Conservation (phyloP, 2,113 vertebrate genomes). For the Heterochromis multidens region DNA sequence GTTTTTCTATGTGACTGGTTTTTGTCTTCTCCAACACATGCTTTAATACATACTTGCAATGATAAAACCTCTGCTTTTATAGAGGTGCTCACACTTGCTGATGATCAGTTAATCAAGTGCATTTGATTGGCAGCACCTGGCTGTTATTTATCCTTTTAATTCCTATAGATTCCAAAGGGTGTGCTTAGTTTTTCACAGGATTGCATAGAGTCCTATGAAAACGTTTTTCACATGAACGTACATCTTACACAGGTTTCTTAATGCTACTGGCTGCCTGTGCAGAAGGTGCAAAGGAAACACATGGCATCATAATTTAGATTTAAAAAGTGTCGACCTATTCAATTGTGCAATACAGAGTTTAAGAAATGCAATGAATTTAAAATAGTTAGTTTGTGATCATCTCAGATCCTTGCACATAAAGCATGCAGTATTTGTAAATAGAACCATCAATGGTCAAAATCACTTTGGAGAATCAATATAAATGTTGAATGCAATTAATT, state of each 20-base stretch:
- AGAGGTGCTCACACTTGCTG: not conserved
- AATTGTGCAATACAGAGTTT: not conserved
- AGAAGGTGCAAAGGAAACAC: no score
- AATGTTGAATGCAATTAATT: no score
- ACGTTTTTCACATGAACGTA: not conserved
- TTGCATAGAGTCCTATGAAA: not conserved
- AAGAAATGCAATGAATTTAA: not conserved
- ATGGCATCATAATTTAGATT: not conserved
- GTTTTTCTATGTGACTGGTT: not conserved
- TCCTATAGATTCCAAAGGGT: not conserved
- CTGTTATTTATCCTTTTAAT: not conserved
- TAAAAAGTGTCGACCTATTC: not conserved
- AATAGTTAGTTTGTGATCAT: not conserved
- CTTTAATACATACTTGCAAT: not conserved
- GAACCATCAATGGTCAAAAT: not conserved
- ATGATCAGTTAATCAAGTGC: not conserved
- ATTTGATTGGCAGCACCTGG: not conserved
- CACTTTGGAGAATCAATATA: no score
- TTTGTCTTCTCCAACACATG: not conserved
- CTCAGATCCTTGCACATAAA: not conserved
- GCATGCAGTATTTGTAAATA: not conserved
- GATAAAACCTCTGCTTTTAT: not conserved
- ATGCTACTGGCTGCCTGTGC: not conserved
- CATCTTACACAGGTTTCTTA: not conserved
- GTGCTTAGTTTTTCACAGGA: not conserved